Evolutionary conservation across 1,140 invertebrate species (phyloP).

Genomic region (Drosophila malerkotliana): DNA sequence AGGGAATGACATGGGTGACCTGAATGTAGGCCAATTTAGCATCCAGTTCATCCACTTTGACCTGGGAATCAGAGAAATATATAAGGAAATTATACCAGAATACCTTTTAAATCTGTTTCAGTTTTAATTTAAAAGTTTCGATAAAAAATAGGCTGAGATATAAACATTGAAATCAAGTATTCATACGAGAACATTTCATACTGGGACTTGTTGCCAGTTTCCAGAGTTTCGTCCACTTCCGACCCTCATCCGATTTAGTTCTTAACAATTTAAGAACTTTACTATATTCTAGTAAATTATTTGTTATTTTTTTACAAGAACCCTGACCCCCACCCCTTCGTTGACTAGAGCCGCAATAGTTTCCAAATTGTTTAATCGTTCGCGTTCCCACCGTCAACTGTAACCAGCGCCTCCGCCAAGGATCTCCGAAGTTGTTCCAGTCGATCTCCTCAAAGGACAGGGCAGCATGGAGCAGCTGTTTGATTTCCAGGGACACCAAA

Average conservation of each 20-base stretch:
- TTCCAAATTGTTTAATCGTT: constrained; percentile 50
- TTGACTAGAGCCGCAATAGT: constrained; percentile 12
- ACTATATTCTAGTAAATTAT: constrained; percentile 52
- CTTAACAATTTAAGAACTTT: constrained; percentile 24
- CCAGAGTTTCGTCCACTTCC: constrained; percentile 9
- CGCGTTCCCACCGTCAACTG: constrained; percentile 1
- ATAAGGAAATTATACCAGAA: background rate
- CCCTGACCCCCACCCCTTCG: background rate
- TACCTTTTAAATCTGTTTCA: no score
- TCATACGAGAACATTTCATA: background rate
- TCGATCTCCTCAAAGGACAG: background rate
- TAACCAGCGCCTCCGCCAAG: background rate
- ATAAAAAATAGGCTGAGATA: background rate
- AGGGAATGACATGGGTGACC: constrained; percentile 93
- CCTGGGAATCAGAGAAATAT: constrained; percentile 85
- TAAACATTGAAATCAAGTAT: constrained; percentile 7
- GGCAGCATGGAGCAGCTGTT: constrained; percentile 22
- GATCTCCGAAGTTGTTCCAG: background rate
- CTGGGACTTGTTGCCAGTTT: background rate
- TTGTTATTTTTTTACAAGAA: constrained; percentile 52
- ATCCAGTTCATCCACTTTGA: constrained; percentile 91
- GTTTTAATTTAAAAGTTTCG: background rate
- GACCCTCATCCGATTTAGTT: constrained; percentile 15
- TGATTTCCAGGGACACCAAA: constrained; percentile 7
- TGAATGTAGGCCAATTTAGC: constrained; percentile 94